Evolutionary conservation across 2,113 vertebrate genomes (phyloP).

Genomic region (Oxyura jamaicensis): DNA sequence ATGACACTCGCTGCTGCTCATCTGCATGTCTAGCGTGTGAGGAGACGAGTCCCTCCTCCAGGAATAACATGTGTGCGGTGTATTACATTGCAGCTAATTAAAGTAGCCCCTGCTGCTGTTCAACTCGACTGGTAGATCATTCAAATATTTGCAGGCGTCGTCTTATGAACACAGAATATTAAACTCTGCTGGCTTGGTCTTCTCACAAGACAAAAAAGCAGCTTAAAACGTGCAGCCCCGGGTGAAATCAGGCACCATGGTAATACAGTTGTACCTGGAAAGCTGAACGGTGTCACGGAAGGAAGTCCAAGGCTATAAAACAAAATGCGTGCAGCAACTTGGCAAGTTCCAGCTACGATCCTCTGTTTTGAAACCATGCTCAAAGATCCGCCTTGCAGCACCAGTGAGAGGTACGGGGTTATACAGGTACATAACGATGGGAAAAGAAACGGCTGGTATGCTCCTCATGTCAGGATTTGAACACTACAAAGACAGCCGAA

Average conservation of each 20-base stretch:
- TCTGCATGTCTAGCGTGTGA: background rate
- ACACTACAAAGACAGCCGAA: background rate
- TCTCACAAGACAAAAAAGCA: background rate
- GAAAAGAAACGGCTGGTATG: background rate
- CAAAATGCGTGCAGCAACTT: background rate
- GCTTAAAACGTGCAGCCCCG: background rate
- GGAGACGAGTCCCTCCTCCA: slow-evolving; percentile 12
- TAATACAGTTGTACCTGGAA: rapidly evolving
- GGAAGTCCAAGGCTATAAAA: background rate
- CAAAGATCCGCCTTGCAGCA: too few relatives aligned
- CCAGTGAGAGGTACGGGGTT: background rate
- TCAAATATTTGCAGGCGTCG: background rate
- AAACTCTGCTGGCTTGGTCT: background rate
- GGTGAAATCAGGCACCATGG: background rate
- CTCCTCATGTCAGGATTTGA: background rate
- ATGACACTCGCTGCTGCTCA: background rate
- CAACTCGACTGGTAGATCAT: slow-evolving; percentile 1
- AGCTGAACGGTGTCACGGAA: background rate
- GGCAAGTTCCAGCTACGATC: background rate
- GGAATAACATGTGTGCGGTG: slow-evolving; percentile 1
- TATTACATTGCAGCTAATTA: slow-evolving; percentile 24
- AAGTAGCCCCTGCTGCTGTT: slow-evolving; percentile 28
- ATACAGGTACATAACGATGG: background rate
- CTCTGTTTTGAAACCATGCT: background rate
- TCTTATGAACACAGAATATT: background rate